phyloP scores from a whole-genome alignment of 2,113 vertebrate species.

The Gallinago jamesoni region DNA sequence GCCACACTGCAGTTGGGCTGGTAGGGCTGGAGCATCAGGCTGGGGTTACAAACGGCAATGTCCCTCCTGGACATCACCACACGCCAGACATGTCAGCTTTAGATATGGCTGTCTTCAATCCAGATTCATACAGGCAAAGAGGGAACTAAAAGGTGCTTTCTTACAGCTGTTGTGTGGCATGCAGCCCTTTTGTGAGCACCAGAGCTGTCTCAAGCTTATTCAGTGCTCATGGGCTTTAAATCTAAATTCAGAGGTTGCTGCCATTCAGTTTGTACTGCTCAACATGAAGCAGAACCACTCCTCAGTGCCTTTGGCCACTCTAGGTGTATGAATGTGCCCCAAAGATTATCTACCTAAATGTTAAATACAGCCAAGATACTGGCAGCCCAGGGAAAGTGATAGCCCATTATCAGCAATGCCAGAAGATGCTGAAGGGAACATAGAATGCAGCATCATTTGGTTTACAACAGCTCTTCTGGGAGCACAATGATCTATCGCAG shows the following conservation, averaged over 20 bases:
- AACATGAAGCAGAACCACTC: background rate
- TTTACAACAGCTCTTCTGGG: conserved; percentile 22
- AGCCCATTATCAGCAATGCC: background rate
- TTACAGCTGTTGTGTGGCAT: background rate
- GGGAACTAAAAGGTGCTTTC: background rate
- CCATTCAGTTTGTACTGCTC: background rate
- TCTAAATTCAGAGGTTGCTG: background rate
- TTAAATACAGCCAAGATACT: background rate
- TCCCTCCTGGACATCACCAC: background rate
- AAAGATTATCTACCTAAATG: background rate
- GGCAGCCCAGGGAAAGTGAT: background rate
- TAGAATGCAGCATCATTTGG: background rate
- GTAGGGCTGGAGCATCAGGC: background rate
- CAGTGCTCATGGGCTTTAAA: background rate
- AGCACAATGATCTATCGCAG: background rate
- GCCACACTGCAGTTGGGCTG: background rate
- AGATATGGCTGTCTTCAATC: background rate
- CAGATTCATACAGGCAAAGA: background rate
- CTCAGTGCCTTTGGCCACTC: background rate
- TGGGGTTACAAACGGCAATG: background rate
- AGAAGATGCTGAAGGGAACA: conserved; percentile 8
- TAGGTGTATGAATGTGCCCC: background rate
- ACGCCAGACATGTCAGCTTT: background rate
- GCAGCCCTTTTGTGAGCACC: background rate
- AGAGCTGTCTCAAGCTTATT: background rate